These are phyloP conservation scores for Channa striata DNA, from an alignment of 2,797 vertebrate genomes.

Conservation along the genomic window DNA sequence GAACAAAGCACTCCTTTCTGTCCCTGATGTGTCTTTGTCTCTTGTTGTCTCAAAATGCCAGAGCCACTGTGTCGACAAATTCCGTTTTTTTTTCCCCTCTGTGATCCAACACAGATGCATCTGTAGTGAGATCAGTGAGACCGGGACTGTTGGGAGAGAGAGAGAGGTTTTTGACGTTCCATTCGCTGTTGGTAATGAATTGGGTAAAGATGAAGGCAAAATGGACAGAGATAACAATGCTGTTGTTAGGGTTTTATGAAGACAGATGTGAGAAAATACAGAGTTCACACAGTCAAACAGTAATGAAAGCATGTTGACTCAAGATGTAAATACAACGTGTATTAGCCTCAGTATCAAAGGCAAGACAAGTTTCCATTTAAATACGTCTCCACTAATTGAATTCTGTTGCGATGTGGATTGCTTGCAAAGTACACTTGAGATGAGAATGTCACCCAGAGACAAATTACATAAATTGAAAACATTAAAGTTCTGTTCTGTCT, in stretches of 20 bases:
- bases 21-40: slow-evolving; percentile 67
- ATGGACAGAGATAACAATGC: slow-evolving; percentile 52
- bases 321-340: slow-evolving; percentile 45
- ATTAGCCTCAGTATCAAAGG: slow-evolving; percentile 48
- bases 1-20: slow-evolving; percentile 58
- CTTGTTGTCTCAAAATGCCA: slow-evolving; percentile 72
- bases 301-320: slow-evolving; percentile 42
- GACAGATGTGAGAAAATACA: slow-evolving; percentile 56
- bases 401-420: slow-evolving; percentile 26
- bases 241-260: slow-evolving; percentile 50
- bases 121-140: slow-evolving; percentile 61
- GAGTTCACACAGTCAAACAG: slow-evolving; percentile 43
- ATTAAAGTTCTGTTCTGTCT: background rate
- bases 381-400: slow-evolving; percentile 34
- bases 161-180: slow-evolving; percentile 39
- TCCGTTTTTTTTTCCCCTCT: slow-evolving; percentile 43
- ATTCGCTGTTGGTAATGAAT: slow-evolving; percentile 52
- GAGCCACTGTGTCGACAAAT: slow-evolving; percentile 60
- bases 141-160: slow-evolving; percentile 25
- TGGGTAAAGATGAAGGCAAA: slow-evolving; percentile 50
- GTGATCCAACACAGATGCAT: slow-evolving; percentile 69
- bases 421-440: slow-evolving; percentile 16
- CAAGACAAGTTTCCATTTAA: slow-evolving; percentile 36
- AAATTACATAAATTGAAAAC: slow-evolving; percentile 10
- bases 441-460: slow-evolving; percentile 19